Evolutionary conservation across 2,888 invertebrate genomes (phyloP), one percentile per base, ranked within the genome.

Genomic region (Argyresthia albistria): DNA sequence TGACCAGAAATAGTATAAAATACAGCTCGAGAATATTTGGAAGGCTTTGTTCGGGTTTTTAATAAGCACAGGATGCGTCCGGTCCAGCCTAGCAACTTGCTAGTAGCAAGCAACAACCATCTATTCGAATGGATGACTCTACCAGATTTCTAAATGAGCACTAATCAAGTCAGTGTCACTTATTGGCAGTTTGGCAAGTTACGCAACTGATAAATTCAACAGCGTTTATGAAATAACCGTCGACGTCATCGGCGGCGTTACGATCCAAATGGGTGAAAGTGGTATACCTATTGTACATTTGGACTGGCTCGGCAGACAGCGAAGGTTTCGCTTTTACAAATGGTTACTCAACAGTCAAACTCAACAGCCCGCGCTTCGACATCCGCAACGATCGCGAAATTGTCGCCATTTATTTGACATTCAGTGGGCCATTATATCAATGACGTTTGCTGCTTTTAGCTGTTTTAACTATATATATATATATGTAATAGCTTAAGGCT

Each of bases 1-100:
- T 83, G 84, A 84, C 84, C 84, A 84, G 80, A 84, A 81, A 82
- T 82, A 81, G 70, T 80, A 76, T 81, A 77, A 77, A 76, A 77
- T 74, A 80, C 76, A 77, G 76, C 76, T 76, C 74, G 60, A 78
- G 73, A 77, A 74, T 68, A 67, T 77, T 76, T 68, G 50, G 64
- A 73, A 74, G 65, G 70, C 72, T 71, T 61, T 67, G 67, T 67
- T 62, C 62, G 69, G 25, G 25, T 69, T 52, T 48, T 54, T 50
- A 54, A 42, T 64, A 63, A 62, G 60, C 62, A 70, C 64, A 49
- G 49, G 49, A 74, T 70, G 73, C 73, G 73, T 69, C 69, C 64
- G 60, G 52, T 43, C 53, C 45, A 46, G 46, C 37, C 39, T 47
- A 15, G 42, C 51, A 36, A 47, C 49, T 46, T 50, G 35, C 25